These are phyloP conservation scores for Hyalella azteca DNA, from an alignment of 2,888 invertebrate genomes.

Conservation along the genomic window DNA sequence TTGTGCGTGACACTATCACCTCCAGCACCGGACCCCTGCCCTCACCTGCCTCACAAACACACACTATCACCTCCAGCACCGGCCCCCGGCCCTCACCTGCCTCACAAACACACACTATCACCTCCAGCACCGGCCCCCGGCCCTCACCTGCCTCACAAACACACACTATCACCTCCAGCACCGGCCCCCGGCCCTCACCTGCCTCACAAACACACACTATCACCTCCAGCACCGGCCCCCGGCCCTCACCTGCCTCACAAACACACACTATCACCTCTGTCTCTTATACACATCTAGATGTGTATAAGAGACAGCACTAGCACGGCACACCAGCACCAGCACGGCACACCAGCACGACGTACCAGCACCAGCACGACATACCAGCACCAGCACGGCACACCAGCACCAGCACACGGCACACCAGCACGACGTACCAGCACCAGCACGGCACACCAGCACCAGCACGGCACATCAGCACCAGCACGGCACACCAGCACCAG, in stretches of 20 bases:
- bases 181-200: constrained; percentile 69
- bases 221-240: constrained; percentile 81
- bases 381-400: too few species aligned
- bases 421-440: too few species aligned
- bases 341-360: too few species aligned
- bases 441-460: too few species aligned
- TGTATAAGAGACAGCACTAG: background rate
- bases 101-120: background rate
- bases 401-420: too few species aligned
- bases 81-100: constrained; percentile 69
- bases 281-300: too few species aligned
- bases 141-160: constrained; percentile 65
- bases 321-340: too few species aligned
- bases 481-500: too few species aligned
- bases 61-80: constrained; percentile 73
- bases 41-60: constrained; percentile 63
- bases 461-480: too few species aligned
- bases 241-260: constrained; percentile 65
- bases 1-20: constrained; percentile 96
- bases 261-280: background rate
- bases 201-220: constrained; percentile 73
- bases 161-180: constrained; percentile 92
- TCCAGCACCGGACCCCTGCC: constrained; percentile 76
- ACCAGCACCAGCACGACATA: too few species aligned
- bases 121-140: constrained; percentile 77